phyloP scores from a whole-genome alignment of 2,797 vertebrate species.

The Enteromius mattozi region DNA sequence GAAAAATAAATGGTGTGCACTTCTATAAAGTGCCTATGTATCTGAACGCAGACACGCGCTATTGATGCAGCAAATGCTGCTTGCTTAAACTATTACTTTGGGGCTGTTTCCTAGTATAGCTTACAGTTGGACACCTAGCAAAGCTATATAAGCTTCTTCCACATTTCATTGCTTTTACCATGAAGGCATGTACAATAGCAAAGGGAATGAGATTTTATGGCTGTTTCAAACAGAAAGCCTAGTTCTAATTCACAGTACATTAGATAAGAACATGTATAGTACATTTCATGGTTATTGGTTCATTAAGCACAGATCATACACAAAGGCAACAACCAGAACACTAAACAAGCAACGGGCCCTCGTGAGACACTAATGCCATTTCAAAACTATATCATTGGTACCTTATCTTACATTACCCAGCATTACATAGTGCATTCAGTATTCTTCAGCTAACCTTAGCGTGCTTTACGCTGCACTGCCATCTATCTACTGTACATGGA shows the following conservation, averaged over 20 bases:
- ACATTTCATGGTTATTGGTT: neutral
- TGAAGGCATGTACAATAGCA: neutral
- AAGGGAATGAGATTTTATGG: neutral
- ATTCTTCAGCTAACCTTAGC: neutral
- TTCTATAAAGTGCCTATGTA: constrained; percentile 1
- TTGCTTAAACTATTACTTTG: neutral
- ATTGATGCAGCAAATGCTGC: constrained; percentile 6
- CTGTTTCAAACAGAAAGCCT: neutral
- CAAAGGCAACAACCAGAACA: neutral
- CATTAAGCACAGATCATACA: neutral
- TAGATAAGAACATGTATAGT: constrained; percentile 3
- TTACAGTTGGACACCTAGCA: neutral
- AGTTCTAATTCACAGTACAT: neutral
- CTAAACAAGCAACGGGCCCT: neutral
- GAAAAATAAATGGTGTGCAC: constrained; percentile 12
- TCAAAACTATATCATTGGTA: neutral
- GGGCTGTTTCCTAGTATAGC: too few relatives aligned
- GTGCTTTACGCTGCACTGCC: neutral
- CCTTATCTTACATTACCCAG: neutral
- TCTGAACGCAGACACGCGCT: neutral
- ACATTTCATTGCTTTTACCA: neutral
- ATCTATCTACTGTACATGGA: neutral
- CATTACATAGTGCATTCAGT: neutral
- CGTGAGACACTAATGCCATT: neutral
- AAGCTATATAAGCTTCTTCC: neutral